phyloP scores from a whole-genome alignment of 2,113 vertebrate genomes.

The Coptodon rendalli region DNA sequence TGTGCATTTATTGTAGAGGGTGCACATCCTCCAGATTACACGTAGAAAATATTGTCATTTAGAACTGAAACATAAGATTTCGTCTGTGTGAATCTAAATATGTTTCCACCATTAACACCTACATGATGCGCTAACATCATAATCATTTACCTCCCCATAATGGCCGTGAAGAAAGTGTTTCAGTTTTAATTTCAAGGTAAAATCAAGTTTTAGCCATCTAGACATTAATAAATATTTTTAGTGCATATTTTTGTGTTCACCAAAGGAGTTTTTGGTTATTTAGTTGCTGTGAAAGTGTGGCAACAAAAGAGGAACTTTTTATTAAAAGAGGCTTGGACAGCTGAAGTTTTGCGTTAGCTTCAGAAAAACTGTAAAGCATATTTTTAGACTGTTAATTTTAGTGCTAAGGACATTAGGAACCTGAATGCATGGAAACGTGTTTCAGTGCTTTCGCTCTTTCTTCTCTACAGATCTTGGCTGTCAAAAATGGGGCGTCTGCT shows the following conservation, averaged over 20 bases:
- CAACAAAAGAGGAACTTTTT: neutral
- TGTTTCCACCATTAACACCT: neutral
- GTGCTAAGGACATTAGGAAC: neutral
- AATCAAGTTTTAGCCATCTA: neutral
- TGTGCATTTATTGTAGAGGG: neutral
- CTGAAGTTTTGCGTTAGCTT: neutral
- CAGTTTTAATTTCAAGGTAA: neutral
- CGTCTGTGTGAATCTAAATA: neutral
- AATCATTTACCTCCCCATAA: neutral
- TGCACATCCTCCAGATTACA: slow-evolving; percentile 2
- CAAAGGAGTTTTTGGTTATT: neutral
- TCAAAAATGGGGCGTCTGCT: slow-evolving; percentile 26
- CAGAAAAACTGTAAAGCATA: neutral
- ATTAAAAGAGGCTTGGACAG: neutral
- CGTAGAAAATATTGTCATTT: neutral
- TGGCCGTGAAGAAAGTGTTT: neutral
- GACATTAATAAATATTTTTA: neutral
- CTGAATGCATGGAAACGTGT: neutral
- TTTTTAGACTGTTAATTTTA: neutral
- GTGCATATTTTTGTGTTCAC: neutral
- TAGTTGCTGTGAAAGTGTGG: neutral
- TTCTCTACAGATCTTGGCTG: slow-evolving; percentile 6
- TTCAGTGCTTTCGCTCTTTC: neutral
- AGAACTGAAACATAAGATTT: slow-evolving; percentile 11
- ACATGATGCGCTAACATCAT: neutral